Conservation (phyloP, 2,888 invertebrate genomes). For the Malachius bipustulatus region DNA sequence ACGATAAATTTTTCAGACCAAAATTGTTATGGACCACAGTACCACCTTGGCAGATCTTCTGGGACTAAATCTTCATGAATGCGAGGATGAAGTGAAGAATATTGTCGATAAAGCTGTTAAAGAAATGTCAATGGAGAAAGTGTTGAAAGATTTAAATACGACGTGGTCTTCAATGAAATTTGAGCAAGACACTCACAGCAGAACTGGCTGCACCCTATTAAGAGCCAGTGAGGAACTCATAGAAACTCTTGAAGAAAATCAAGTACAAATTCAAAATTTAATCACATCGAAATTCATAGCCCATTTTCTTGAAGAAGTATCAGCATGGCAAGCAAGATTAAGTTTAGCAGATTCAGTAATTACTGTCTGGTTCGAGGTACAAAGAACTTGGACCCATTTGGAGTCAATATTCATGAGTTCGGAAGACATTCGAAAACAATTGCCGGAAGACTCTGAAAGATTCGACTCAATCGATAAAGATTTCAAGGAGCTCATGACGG, state of each 20-base stretch:
- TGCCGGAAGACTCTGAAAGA: slow-evolving; percentile 85
- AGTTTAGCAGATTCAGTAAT: slow-evolving; percentile 90
- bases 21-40: slow-evolving; percentile 85
- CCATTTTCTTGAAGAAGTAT: slow-evolving; percentile 89
- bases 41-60: slow-evolving; percentile 87
- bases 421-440: slow-evolving; percentile 87
- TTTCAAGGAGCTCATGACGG: slow-evolving; percentile 71
- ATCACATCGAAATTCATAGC: slow-evolving; percentile 96
- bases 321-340: slow-evolving; percentile 85
- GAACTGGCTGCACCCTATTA: slow-evolving; percentile 77
- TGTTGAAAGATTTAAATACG: slow-evolving; percentile 74
- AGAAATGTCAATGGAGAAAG: slow-evolving; percentile 98
- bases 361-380: slow-evolving; percentile 89
- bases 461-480: slow-evolving; percentile 85
- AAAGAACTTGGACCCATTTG: slow-evolving; percentile 92
- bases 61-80: slow-evolving; percentile 86
- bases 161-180: slow-evolving; percentile 94
- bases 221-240: slow-evolving; percentile 91
- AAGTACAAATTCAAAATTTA: slow-evolving; percentile 91
- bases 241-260: slow-evolving; percentile 95
- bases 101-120: slow-evolving; percentile 97
- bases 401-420: slow-evolving; percentile 98
- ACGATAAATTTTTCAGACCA: slow-evolving; percentile 49
- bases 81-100: slow-evolving; percentile 94
- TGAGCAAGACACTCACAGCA: slow-evolving; percentile 74